Evolutionary conservation across 1,140 invertebrate genomes (phyloP).

Genomic region (Papilio machaon): DNA sequence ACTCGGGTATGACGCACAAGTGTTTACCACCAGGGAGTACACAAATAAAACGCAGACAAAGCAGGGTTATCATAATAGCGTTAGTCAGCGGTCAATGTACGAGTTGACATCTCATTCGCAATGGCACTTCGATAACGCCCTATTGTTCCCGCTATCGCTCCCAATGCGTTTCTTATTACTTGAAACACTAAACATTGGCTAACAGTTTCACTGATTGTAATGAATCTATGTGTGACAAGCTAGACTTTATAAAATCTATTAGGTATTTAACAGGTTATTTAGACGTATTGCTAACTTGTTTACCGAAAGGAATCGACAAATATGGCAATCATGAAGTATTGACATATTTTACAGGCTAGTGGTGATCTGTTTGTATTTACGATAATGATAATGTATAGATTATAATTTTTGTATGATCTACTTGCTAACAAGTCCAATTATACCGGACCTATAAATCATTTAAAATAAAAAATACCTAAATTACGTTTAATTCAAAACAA

Average conservation of each 20-base stretch:
- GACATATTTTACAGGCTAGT: not conserved
- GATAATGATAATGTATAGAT: too few species aligned
- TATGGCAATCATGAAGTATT: not conserved
- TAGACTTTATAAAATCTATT: not conserved
- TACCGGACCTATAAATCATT: too few species aligned
- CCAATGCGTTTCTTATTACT: constrained; percentile 46
- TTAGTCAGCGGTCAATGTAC: constrained; percentile 66
- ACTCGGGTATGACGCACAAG: constrained; percentile 71
- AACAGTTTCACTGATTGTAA: constrained; percentile 41
- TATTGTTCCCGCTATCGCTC: constrained; percentile 60
- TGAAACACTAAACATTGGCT: constrained; percentile 38
- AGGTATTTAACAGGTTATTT: not conserved
- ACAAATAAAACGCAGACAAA: constrained; percentile 68
- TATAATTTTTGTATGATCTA: too few species aligned
- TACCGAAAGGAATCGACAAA: not conserved
- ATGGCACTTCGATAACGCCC: constrained; percentile 59
- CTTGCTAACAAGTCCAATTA: too few species aligned
- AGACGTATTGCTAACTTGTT: not conserved
- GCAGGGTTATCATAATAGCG: constrained; percentile 62
- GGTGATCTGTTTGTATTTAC: too few species aligned
- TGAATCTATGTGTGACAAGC: not conserved
- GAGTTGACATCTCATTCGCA: constrained; percentile 57
- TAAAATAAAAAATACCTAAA: not conserved
- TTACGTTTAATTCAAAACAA: not conserved
- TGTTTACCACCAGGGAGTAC: constrained; percentile 73